A percentile compares a stretch with the other conserved stretches of the same genome.
phyloP scores from a whole-genome alignment of 2,797 vertebrate genomes.

The Semaprochilodus insignis region DNA sequence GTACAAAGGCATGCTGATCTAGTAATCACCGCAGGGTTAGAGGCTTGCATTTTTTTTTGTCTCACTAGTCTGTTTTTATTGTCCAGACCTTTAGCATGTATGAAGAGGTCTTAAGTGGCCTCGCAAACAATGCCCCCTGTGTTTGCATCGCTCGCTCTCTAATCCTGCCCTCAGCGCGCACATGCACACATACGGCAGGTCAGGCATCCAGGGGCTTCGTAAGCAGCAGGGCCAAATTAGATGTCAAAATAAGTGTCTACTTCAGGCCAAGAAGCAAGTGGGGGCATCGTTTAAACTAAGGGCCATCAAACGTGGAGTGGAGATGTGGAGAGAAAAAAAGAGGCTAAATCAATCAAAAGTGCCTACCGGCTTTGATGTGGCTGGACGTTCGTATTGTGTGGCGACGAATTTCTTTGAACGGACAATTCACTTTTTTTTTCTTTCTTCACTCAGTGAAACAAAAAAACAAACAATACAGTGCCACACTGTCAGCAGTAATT shows the following conservation, averaged over 20 bases:
- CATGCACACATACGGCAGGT: conserved; percentile 49
- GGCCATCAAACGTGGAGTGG: conserved; percentile 48
- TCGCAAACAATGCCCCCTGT: conserved; percentile 70
- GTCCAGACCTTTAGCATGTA: conserved; percentile 75
- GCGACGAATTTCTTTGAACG: conserved; percentile 11
- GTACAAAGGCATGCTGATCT: conserved; percentile 91
- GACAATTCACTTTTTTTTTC: background rate
- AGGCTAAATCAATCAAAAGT: conserved; percentile 55
- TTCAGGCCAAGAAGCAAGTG: conserved; percentile 51
- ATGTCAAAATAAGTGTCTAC: conserved; percentile 69
- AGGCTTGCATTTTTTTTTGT: conserved; percentile 60
- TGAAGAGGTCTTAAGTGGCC: conserved; percentile 76
- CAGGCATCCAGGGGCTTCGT: conserved; percentile 56
- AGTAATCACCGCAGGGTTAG: conserved; percentile 88
- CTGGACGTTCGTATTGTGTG: background rate
- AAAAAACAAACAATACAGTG: conserved; percentile 9
- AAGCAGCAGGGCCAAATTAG: conserved; percentile 66
- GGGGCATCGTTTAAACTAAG: conserved; percentile 63
- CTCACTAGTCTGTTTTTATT: conserved; percentile 72
- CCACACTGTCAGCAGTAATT: conserved; percentile 17
- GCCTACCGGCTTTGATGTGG: conserved; percentile 37
- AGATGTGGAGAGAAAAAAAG: conserved; percentile 47
- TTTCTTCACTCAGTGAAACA: background rate
- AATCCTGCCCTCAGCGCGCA: conserved; percentile 52
- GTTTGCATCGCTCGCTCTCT: conserved; percentile 44